phyloP scores from a whole-genome alignment of 2,888 invertebrate genomes.

The Coelinius sp. region DNA sequence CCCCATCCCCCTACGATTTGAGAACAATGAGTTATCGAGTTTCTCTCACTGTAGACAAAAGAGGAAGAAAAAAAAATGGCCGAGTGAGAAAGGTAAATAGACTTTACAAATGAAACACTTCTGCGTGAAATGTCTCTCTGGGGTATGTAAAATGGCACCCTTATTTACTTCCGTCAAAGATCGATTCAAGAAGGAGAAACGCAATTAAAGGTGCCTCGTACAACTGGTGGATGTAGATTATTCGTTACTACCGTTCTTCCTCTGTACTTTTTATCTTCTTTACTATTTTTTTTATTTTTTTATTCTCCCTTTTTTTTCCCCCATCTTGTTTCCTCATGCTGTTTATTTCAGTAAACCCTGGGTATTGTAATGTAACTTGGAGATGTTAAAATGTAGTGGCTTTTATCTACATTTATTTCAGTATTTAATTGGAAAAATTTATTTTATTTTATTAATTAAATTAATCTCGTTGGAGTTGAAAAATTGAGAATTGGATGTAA shows the following conservation, averaged over 20 bases:
- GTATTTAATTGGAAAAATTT: conserved; percentile 2
- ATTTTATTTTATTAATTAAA: neutral
- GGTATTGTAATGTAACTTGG: neutral
- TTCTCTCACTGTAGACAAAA: conserved; percentile 1
- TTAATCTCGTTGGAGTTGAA: neutral
- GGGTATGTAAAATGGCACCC: conserved; percentile 44
- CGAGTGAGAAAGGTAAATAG: conserved; percentile 6
- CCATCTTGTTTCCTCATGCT: neutral
- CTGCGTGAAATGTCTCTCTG: neutral
- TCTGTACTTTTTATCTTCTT: conserved; percentile 1
- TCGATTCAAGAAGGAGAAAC: conserved; percentile 54
- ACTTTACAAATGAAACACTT: conserved; percentile 27
- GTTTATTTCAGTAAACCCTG: neutral
- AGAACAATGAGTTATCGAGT: neutral
- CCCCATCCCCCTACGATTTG: neutral
- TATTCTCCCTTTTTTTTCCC: neutral
- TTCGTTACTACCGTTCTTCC: neutral
- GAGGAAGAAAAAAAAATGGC: neutral
- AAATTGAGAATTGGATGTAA: neutral
- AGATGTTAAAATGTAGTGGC: neutral
- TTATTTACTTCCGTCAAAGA: conserved; percentile 54
- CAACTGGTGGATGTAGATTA: neutral
- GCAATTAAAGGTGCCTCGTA: conserved; percentile 55
- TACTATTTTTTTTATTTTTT: conserved; percentile 5
- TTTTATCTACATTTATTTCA: neutral